Conservation (phyloP, 2,113 vertebrate genomes). For the Athene noctua region DNA sequence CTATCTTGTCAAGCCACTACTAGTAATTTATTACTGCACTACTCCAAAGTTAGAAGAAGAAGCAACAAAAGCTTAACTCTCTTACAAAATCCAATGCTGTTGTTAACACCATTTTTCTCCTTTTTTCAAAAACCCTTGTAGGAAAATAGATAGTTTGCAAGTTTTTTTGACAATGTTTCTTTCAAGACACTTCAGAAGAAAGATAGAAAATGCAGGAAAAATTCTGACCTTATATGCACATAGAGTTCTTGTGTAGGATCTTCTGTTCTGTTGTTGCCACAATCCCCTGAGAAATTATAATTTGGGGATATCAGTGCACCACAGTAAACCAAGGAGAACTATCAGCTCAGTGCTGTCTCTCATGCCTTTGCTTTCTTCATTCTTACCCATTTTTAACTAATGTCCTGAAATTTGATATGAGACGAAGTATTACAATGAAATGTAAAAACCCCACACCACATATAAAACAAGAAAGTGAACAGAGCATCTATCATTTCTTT, state of each 20-base stretch:
- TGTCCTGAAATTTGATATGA: background rate
- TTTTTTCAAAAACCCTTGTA: background rate
- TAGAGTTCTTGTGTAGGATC: background rate
- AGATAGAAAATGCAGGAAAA: background rate
- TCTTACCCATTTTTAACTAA: background rate
- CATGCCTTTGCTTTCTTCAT: background rate
- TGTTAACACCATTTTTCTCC: background rate
- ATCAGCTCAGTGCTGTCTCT: background rate
- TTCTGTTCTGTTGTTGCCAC: background rate
- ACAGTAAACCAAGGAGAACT: background rate
- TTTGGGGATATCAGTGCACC: background rate
- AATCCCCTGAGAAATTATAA: background rate
- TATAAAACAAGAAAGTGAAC: background rate
- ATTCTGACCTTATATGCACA: background rate
- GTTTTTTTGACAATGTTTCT: background rate
- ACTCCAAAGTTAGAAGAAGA: background rate
- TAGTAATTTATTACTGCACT: background rate
- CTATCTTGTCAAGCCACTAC: background rate
- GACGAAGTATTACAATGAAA: background rate
- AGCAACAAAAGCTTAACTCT: background rate
- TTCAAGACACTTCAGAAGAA: background rate
- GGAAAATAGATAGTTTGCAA: background rate
- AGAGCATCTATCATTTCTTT: background rate
- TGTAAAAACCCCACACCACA: background rate
- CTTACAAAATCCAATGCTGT: background rate